Base-by-base conservation (phyloP, 2,113 vertebrate genomes). In the Thomomys bottae region DNA sequence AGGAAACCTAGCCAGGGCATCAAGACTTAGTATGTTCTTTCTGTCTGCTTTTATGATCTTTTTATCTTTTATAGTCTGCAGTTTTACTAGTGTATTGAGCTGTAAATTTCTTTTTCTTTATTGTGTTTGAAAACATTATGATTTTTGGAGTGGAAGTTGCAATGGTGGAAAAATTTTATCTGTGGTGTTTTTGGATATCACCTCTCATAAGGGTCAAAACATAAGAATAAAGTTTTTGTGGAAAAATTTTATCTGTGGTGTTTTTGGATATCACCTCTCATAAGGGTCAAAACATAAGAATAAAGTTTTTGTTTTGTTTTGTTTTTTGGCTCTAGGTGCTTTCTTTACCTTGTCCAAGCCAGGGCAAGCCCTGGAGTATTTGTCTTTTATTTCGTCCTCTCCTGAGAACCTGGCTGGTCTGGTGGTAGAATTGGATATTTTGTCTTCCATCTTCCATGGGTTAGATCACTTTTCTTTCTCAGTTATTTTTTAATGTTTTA, bases 51-150 rank as follows among this genome's bases (percentile, higher is more conserved):
- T 38, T 84, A 59, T 34, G 8, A 84, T 64, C 17, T 72, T 28
- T 92, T 77, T 84, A 18, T 75, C 61, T 36, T 75, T 68, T n/a
- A 12, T 54, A 63, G 24, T 84, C 24, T 64, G 15, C 30, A 54
- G 49, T 79, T 79, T 84, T 36, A 36, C 20, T 57, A 6, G n/a
- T 32, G 10, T 36, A 23, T 42, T 8, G 38, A 73, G 23, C 12
- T 63, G 2, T 32, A 73, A 32, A 67, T 87, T 83, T 79, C 10
- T 87, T 90, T 84, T 61, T 42, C 89, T 84, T 45, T 59, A 32
- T 21, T 17, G 14, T 67, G 0, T 28, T 40, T 91, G 26, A 59
- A 80, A 85, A 80, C 17, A 61, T 28, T 81, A 8, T 59, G 15
- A 5, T 59, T 59, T 59, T 71, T 84, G 30, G 20, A 84, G 30